A percentile compares a stretch with the other conserved stretches of the same genome.
These are phyloP conservation scores for Gallinago stenura DNA, from an alignment of 2,797 vertebrate species.

Conservation along the genomic window DNA sequence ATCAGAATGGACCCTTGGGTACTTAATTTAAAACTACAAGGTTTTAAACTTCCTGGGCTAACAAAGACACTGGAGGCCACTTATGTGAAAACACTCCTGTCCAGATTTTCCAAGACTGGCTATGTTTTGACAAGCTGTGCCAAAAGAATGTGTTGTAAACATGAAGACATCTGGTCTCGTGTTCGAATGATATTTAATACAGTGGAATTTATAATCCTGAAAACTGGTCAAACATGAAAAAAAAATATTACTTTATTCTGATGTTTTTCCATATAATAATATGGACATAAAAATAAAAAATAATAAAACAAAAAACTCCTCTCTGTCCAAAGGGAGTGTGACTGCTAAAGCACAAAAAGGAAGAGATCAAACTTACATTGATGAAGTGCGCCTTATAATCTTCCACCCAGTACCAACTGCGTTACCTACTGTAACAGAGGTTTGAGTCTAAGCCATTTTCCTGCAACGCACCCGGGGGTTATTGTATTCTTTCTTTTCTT, in stretches of 20 bases:
- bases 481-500: background rate
- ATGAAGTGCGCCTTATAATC: background rate
- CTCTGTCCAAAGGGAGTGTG: background rate
- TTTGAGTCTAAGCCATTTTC: background rate
- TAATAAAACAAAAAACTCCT: background rate
- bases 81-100: background rate
- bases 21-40: background rate
- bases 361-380: background rate
- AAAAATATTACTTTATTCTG: background rate
- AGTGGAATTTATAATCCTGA: background rate
- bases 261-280: background rate
- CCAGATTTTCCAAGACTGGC: background rate
- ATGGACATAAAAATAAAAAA: too few species aligned
- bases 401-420: background rate
- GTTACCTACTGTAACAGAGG: background rate
- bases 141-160: background rate
- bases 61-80: background rate
- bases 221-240: background rate
- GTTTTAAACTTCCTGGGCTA: background rate
- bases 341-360: background rate
- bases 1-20: background rate
- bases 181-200: background rate
- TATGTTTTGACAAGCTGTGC: background rate
- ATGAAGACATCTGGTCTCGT: background rate
- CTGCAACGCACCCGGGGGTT: background rate